Base-by-base conservation (phyloP, 2,113 vertebrate species). In the Capricornis sumatraensis region DNA sequence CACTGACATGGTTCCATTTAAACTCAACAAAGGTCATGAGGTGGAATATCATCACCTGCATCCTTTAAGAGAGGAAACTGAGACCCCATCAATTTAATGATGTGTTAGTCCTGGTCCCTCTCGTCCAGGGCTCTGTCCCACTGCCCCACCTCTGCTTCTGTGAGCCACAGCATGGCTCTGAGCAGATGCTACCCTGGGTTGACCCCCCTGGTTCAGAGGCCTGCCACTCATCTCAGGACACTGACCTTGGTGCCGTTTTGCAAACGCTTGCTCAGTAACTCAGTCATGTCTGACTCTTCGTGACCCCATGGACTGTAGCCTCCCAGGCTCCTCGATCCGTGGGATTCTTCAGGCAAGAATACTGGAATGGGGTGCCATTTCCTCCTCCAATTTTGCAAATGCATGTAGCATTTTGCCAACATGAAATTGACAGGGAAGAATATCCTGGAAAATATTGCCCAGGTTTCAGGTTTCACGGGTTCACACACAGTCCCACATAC, bases 401-500 rank as follows among this genome's bases (percentile, higher is more conserved):
- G 52, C 0, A 3, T 14, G 47, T 60, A 36, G 12, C 45, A 76
- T 89, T 87, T 95, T 50, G 33, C 53, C 4, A 17, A 79, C 33
- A 8, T 7, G 64, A 95, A 92, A 47, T 87, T 23, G 81, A 27
- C 74, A 50, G 81, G 71, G 47, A 53, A 53, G 58, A 60, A n/a
- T 45, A 62, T 40, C 78, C 62, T 25, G 40, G 64, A 50, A 58
- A 57, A 30, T 43, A 60, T 4, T 58, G 27, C 43, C 2, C 3
- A 43, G n/a, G 45, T 92, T 86, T 92, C 57, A 58, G 2, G 67
- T 92, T 84, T 64, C 47, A 23, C 50, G 1, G 17, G 50, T 17
- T 14, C 6, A 7, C 25, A 7, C 25, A 10, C 0, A 0, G 43
- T 55, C 43, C 11, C 53, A 17, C 9, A 30, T 7, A 36, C 52